phyloP scores from a whole-genome alignment of 2,888 invertebrate genomes.

The Galerucella pusilla region DNA sequence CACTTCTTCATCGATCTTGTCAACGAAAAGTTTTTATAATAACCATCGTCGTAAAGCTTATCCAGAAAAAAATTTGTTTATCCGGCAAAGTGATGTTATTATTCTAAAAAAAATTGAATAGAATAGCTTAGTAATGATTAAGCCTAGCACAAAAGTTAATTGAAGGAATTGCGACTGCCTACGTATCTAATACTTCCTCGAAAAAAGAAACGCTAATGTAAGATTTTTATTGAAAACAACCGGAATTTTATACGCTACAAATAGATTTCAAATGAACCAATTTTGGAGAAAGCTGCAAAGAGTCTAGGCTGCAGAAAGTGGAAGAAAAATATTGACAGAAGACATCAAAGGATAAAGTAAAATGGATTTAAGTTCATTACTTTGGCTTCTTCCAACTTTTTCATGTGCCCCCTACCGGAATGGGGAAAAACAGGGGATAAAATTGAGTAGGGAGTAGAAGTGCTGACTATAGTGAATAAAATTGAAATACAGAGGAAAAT shows the following conservation, averaged over 20 bases:
- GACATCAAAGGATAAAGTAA: too few relatives aligned
- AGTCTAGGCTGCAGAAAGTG: too few relatives aligned
- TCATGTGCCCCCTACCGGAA: too few relatives aligned
- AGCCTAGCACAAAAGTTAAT: slow-evolving; percentile 21
- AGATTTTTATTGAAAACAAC: neutral
- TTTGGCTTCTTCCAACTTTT: too few relatives aligned
- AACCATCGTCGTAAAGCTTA: slow-evolving; percentile 14
- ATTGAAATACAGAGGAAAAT: too few relatives aligned
- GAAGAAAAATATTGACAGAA: too few relatives aligned
- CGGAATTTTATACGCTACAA: neutral
- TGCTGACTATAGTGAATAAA: too few relatives aligned
- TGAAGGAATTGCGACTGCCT: slow-evolving; percentile 27
- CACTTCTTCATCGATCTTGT: neutral
- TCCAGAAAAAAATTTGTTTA: slow-evolving; percentile 8
- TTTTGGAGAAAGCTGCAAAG: too few relatives aligned
- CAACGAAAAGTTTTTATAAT: neutral
- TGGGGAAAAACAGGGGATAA: too few relatives aligned
- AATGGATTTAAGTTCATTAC: too few relatives aligned
- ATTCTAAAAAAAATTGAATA: slow-evolving; percentile 21
- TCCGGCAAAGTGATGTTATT: slow-evolving; percentile 30
- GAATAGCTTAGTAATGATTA: slow-evolving; percentile 22
- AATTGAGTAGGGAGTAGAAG: too few relatives aligned
- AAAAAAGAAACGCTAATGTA: neutral
- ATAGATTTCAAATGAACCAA: too few relatives aligned
- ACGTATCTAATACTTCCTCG: neutral